Evolutionary conservation across 2,888 invertebrate genomes (phyloP).

Genomic region (Nipponacmea schrenckii): DNA sequence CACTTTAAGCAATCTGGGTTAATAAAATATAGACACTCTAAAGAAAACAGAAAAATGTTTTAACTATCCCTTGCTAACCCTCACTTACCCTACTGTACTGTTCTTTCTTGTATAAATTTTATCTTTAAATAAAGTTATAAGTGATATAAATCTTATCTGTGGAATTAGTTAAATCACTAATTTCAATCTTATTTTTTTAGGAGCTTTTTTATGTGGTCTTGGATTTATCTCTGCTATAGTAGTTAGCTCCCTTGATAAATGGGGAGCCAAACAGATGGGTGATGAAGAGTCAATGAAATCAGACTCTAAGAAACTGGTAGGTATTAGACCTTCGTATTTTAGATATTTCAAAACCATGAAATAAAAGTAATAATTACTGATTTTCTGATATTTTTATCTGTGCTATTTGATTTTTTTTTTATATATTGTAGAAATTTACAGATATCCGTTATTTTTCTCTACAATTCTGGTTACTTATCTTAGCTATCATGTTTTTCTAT

Average conservation of each 20-base stretch:
- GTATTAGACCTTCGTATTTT: slow-evolving; percentile 8
- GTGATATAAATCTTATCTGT: too few relatives aligned
- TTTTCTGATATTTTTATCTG: too few relatives aligned
- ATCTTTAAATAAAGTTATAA: too few relatives aligned
- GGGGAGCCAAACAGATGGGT: slow-evolving; percentile 63
- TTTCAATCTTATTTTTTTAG: slow-evolving; percentile 40
- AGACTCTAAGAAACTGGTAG: slow-evolving; percentile 64
- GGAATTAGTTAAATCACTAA: too few relatives aligned
- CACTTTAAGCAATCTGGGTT: too few relatives aligned
- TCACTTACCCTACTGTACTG: too few relatives aligned
- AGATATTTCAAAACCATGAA: too few relatives aligned
- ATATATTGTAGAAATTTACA: slow-evolving; percentile 61
- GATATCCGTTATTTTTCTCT: slow-evolving; percentile 63
- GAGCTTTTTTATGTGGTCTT: slow-evolving; percentile 66
- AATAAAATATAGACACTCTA: too few relatives aligned
- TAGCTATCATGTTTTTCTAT: slow-evolving; percentile 69
- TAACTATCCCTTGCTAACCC: too few relatives aligned
- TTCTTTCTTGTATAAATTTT: too few relatives aligned
- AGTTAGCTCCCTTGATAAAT: slow-evolving; percentile 63
- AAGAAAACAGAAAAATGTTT: too few relatives aligned
- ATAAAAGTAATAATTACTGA: too few relatives aligned
- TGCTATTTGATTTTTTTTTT: not conserved
- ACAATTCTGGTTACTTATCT: slow-evolving; percentile 65
- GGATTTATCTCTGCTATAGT: slow-evolving; percentile 66
- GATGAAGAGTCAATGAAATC: slow-evolving; percentile 51